Conservation (phyloP, 2,797 vertebrate genomes). For the Malurus splendens region DNA sequence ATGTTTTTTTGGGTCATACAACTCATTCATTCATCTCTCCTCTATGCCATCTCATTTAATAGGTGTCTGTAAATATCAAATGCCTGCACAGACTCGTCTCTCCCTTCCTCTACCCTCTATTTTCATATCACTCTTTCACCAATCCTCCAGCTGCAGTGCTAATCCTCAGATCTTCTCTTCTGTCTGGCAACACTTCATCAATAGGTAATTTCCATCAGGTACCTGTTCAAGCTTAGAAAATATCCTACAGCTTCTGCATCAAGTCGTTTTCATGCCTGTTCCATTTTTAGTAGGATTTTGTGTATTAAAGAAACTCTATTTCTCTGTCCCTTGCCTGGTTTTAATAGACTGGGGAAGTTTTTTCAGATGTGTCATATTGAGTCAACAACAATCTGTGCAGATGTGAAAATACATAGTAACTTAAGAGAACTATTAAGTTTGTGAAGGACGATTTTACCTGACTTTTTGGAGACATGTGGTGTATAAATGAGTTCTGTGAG, state of each 20-base stretch:
- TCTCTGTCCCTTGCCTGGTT: neutral
- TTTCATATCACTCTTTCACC: neutral
- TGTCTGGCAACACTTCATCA: conserved; percentile 30
- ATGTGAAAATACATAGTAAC: neutral
- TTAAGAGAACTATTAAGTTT: neutral
- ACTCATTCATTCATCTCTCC: neutral
- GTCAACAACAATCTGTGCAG: neutral
- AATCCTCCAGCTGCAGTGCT: neutral
- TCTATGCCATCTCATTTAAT: neutral
- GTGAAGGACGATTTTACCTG: neutral
- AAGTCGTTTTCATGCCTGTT: neutral
- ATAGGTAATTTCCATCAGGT: neutral
- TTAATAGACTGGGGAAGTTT: neutral
- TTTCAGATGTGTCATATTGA: neutral
- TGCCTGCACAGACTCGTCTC: neutral
- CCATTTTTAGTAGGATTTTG: neutral
- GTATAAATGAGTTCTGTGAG: conserved; percentile 14
- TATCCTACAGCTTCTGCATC: conserved; percentile 8
- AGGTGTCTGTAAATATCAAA: neutral
- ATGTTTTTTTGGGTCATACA: neutral
- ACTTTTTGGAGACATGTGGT: neutral
- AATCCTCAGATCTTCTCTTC: conserved; percentile 29
- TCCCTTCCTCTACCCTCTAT: neutral
- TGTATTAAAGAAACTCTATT: neutral
- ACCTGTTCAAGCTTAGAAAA: conserved; percentile 15